phyloP scores from a whole-genome alignment of 2,888 invertebrate species.

The Coleophora deauratella region DNA sequence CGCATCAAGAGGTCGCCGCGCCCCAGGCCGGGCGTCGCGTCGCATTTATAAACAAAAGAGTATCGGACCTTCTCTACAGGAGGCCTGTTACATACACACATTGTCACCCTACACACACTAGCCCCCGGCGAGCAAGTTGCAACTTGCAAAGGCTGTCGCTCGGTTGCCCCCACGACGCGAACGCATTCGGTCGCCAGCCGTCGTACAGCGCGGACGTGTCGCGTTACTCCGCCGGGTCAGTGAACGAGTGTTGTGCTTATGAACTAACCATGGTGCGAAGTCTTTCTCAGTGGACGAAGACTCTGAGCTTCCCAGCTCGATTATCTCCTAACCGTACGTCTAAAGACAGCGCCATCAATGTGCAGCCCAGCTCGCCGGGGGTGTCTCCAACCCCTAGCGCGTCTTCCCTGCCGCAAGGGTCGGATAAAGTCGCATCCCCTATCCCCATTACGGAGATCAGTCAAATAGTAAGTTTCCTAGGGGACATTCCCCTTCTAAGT shows the following conservation, averaged over 20 bases:
- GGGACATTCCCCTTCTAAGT: slow-evolving; percentile 1
- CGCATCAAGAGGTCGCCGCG: slow-evolving; percentile 21
- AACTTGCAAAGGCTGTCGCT: slow-evolving; percentile 48
- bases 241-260: slow-evolving; percentile 64
- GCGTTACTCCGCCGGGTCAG: slow-evolving; percentile 35
- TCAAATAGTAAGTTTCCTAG: slow-evolving; percentile 75
- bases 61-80: slow-evolving; percentile 39
- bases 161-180: slow-evolving; percentile 21
- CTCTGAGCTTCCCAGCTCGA: slow-evolving; percentile 90
- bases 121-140: slow-evolving; percentile 41
- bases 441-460: slow-evolving; percentile 80
- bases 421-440: slow-evolving; percentile 69
- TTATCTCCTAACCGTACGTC: slow-evolving; percentile 86
- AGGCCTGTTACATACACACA: slow-evolving; percentile 30
- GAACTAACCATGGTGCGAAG: slow-evolving; percentile 86
- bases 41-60: slow-evolving; percentile 54
- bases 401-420: slow-evolving; percentile 73
- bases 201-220: slow-evolving; percentile 42
- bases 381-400: slow-evolving; percentile 77
- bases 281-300: slow-evolving; percentile 93
- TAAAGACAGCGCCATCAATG: slow-evolving; percentile 79
- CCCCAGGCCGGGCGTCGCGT: too few species aligned
- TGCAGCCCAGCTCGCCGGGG: slow-evolving; percentile 68
- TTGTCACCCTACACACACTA: slow-evolving; percentile 21
- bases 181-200: slow-evolving; percentile 48